Base-by-base conservation (phyloP, 2,797 vertebrate genomes). In the Pempheris klunzingeri region DNA sequence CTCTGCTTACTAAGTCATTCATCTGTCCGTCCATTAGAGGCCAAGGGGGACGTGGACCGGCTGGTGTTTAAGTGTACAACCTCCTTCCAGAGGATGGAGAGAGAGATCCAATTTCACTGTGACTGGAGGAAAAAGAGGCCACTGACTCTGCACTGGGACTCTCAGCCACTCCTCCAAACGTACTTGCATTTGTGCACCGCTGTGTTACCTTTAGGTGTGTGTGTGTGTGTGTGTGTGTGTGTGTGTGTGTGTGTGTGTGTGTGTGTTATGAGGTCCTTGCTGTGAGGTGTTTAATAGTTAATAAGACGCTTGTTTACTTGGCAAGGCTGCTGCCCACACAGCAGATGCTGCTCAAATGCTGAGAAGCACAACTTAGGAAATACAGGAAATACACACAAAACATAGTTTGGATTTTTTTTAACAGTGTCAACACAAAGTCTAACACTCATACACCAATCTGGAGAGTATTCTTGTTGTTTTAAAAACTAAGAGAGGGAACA, bases 301-400 rank as follows among this genome's bases (percentile, higher is more conserved):
- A 94, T 94, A 90, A 92, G 89, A 84, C 81, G 43, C 73, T 84
- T 92, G 90, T 95, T 95, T 94, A 91, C 90, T 93, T 90, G 89
- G 89, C 85, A 82, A 70, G 41, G 77, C 72, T 84, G 81, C 47
- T 83, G 84, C 89, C 90, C 88, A 92, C 93, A 87, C 92, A 92
- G 93, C 93, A 93, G 83, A 91, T 86, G 75, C 73, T 84, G 74
- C 78, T 86, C 65, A 82, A 85, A 87, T 83, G 90, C 86, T 82
- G 86, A 88, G 84, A 82, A 60, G 83, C 32, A 78, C 80, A 82
- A 85, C 36, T 77, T 77, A 66, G 41, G 65, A 85, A 83, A 86
- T 54, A 81, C 69, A 62, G 85, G 73, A 88, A 88, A 80, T 41
- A 34, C 26, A 79, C 74, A 32, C 57, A 74, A 82, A 77, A 76